A percentile compares a stretch with the other conserved stretches of the same genome.
These are phyloP conservation scores for Benthosema pterotum DNA, from an alignment of 2,797 vertebrate genomes.

Conservation along the genomic window DNA sequence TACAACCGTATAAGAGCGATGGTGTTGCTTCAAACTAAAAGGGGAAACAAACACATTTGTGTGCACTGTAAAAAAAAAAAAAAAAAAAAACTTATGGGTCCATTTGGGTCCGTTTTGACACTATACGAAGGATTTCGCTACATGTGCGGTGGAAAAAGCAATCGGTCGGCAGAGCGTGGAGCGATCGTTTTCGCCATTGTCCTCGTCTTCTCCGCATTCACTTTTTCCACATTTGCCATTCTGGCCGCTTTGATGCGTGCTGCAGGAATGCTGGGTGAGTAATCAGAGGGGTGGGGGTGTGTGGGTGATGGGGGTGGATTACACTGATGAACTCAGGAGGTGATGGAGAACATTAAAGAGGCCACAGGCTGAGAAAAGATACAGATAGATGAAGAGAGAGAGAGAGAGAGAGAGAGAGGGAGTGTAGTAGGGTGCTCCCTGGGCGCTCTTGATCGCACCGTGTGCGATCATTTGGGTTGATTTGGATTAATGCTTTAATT, in stretches of 20 bases:
- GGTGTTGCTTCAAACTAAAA: conserved; percentile 26
- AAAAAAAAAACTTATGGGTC: too few relatives aligned
- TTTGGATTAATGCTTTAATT: conserved; percentile 88
- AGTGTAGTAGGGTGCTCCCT: conserved; percentile 61
- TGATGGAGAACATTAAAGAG: conserved; percentile 77
- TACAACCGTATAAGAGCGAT: conserved; percentile 23
- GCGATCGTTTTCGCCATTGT: conserved; percentile 68
- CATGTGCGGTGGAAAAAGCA: conserved; percentile 66
- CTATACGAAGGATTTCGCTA: not conserved
- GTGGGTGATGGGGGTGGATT: conserved; percentile 44
- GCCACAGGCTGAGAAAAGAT: conserved; percentile 75
- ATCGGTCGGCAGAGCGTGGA: conserved; percentile 57
- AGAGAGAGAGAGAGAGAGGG: conserved; percentile 34
- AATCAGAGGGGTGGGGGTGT: conserved; percentile 63
- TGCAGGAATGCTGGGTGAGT: conserved; percentile 77
- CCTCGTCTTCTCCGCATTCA: conserved; percentile 70
- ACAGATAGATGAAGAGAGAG: conserved; percentile 67
- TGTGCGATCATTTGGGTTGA: conserved; percentile 80
- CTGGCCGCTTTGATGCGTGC: conserved; percentile 78
- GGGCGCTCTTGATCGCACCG: conserved; percentile 56
- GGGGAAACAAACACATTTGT: conserved; percentile 45
- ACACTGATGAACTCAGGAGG: conserved; percentile 73
- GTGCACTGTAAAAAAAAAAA: too few relatives aligned
- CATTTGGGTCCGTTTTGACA: too few relatives aligned
- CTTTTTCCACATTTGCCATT: conserved; percentile 82